Percentiles rank a stretch among this genome's conserved stretches.
Evolutionary conservation across 2,113 vertebrate species (phyloP).

Genomic region (Lasiurus cinereus): DNA sequence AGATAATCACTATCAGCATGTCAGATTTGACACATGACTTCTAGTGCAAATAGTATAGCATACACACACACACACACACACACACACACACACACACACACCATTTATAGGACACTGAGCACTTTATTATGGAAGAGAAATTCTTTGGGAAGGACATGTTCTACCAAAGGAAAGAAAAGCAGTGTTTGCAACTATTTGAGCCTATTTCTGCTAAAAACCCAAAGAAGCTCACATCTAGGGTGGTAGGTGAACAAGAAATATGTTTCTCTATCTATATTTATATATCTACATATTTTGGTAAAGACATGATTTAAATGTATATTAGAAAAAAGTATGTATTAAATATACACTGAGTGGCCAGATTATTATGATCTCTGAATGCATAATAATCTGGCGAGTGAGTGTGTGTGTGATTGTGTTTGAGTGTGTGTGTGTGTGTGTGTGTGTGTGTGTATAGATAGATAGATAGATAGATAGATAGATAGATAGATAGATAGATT

Average conservation of each 20-base stretch:
- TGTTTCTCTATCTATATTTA: neutral
- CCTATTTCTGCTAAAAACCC: neutral
- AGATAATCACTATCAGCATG: neutral
- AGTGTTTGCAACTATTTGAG: neutral
- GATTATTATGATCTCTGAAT: too few species aligned
- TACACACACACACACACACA: too few species aligned
- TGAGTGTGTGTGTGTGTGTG: too few species aligned
- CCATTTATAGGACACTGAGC: neutral
- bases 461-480: too few species aligned
- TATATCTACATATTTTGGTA: too few species aligned
- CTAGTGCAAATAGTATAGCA: neutral
- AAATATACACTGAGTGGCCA: too few species aligned
- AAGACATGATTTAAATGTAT: neutral
- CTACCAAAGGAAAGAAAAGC: neutral
- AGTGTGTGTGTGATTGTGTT: too few species aligned
- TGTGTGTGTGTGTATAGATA: too few species aligned
- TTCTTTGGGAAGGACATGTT: neutral
- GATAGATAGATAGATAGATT: too few species aligned
- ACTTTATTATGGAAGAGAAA: neutral
- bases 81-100: too few species aligned
- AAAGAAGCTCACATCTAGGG: neutral
- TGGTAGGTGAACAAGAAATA: conserved; percentile 14
- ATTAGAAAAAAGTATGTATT: too few species aligned
- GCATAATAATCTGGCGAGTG: too few species aligned
- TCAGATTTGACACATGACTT: neutral